Conservation (phyloP, 1,140 invertebrate species). For the Caenorhabditis briggsae region DNA sequence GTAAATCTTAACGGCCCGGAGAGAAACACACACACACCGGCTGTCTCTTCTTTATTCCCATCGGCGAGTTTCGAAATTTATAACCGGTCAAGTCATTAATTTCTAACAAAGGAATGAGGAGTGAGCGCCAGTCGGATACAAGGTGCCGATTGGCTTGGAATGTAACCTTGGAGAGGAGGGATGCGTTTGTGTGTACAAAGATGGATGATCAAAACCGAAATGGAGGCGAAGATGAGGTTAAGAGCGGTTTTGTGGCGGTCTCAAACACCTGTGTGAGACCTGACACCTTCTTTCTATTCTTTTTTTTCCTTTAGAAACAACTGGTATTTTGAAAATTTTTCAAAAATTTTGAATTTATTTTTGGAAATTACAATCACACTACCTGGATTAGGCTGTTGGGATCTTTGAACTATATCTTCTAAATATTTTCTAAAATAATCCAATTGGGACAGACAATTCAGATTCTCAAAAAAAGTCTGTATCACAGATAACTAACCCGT, state of each 20-base stretch:
- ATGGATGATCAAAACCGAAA: conserved; percentile 47
- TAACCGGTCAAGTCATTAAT: conserved; percentile 33
- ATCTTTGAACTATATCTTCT: too few species aligned
- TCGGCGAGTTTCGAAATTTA: conserved; percentile 31
- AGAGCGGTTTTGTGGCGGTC: conserved; percentile 43
- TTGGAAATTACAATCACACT: too few species aligned
- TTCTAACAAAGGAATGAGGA: conserved; percentile 44
- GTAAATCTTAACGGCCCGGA: conserved; percentile 15
- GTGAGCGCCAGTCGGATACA: conserved; percentile 35
- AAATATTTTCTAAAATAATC: too few species aligned
- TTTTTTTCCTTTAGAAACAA: not conserved
- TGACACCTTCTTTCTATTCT: conserved; percentile 22
- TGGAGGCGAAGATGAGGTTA: conserved; percentile 28
- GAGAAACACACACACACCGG: not conserved
- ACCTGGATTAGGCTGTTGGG: too few species aligned
- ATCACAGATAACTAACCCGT: too few species aligned
- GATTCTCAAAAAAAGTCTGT: too few species aligned
- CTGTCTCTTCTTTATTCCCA: not conserved
- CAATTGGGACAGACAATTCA: too few species aligned
- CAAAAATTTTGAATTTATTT: not conserved
- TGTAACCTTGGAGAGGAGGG: conserved; percentile 40
- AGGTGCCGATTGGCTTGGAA: conserved; percentile 52
- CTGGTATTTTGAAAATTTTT: not conserved
- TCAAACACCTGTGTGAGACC: conserved; percentile 31
- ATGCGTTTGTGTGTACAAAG: not conserved